These are phyloP conservation scores for Biston stratarius DNA, from an alignment of 2,888 invertebrate species.

Conservation along the genomic window DNA sequence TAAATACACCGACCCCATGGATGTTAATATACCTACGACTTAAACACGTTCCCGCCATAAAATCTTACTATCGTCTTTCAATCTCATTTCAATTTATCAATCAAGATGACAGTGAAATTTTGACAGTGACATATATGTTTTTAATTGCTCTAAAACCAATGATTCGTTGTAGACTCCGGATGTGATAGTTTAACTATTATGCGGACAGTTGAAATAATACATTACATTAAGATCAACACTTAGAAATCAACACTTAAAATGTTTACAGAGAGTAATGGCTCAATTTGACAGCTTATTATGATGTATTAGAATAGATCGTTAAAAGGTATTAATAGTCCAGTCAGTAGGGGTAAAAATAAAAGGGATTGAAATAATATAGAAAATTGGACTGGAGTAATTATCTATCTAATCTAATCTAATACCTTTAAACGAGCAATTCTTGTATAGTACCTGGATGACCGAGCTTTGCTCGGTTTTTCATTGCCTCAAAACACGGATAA, in stretches of 20 bases:
- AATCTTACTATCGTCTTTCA: no score
- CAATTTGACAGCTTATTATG: slow-evolving; percentile 13
- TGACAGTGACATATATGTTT: neutral
- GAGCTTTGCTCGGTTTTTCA: no score
- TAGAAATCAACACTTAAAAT: slow-evolving; percentile 6
- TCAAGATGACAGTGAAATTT: neutral
- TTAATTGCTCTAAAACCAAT: neutral
- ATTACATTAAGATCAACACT: slow-evolving; percentile 6
- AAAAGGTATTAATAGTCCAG: neutral
- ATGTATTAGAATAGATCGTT: slow-evolving; percentile 8
- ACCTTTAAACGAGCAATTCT: no score
- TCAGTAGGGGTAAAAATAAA: no score
- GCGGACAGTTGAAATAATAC: neutral
- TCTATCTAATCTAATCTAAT: no score
- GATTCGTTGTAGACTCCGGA: neutral
- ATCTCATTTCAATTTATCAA: neutral
- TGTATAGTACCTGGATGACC: no score
- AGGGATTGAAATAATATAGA: no score
- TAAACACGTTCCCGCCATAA: no score
- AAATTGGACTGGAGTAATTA: no score
- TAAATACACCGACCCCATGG: no score
- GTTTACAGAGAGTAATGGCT: slow-evolving; percentile 5
- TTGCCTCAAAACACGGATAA: no score
- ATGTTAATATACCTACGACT: no score
- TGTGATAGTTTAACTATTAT: neutral